These are phyloP conservation scores for Volucella inflata DNA, from an alignment of 2,888 invertebrate genomes.

Conservation along the genomic window DNA sequence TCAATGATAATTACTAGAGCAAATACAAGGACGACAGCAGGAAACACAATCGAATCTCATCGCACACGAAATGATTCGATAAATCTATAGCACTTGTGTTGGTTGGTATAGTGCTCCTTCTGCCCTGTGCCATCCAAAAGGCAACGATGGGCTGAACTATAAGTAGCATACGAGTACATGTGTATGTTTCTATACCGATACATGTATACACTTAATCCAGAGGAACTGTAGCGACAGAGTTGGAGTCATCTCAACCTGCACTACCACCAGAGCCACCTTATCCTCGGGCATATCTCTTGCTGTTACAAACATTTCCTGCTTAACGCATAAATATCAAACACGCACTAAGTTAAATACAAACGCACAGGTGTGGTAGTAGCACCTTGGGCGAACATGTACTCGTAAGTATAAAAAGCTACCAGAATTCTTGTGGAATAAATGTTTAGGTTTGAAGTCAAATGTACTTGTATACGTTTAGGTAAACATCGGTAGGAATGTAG, in stretches of 20 bases:
- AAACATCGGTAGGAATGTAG: conserved; percentile 21
- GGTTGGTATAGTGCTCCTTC: not conserved
- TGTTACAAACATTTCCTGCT: conserved; percentile 32
- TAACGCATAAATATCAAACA: conserved; percentile 66
- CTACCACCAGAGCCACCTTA: not conserved
- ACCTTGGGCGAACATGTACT: too few species aligned
- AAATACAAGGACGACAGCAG: conserved; percentile 23
- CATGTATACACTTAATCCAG: conserved; percentile 68
- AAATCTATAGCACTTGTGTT: conserved; percentile 56
- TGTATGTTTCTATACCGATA: too few species aligned
- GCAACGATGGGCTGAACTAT: conserved; percentile 55
- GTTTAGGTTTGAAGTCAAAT: conserved; percentile 19
- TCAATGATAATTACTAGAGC: conserved; percentile 63
- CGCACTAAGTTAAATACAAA: conserved; percentile 26
- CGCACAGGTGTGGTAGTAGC: conserved; percentile 3
- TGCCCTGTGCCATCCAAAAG: conserved; percentile 36
- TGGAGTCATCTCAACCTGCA: conserved; percentile 46
- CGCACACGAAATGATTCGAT: conserved; percentile 64
- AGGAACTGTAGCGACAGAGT: not conserved
- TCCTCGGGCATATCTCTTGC: conserved; percentile 37
- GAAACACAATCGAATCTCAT: conserved; percentile 60
- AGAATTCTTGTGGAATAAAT: conserved; percentile 33
- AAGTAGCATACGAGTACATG: conserved; percentile 61
- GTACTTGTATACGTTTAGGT: not conserved
- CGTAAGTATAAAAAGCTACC: not conserved